Base-by-base conservation (phyloP, 2,113 vertebrate genomes). In the Phalacrocorax pelagicus region DNA sequence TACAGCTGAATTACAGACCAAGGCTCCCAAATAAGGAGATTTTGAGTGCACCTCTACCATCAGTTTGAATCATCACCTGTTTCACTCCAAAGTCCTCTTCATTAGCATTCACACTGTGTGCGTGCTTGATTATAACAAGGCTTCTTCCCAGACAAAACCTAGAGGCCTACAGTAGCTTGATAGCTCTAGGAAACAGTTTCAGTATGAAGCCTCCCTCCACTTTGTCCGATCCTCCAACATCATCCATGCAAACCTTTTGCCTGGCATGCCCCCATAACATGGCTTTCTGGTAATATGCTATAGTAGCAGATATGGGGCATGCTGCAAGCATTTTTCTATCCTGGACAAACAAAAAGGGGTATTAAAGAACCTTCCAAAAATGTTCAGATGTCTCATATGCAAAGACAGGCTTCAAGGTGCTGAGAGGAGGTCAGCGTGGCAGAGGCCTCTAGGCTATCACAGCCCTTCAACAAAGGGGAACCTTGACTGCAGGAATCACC, bases 331-430 rank as follows among this genome's bases (percentile, higher is more conserved):
- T 65, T 67, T 78, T 17, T 81, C 55, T 57, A 63, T 55, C 51
- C 55, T 49, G n/a, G 51, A 21, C 36, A 81, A 93, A 79, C 20
- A 72, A 85, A 81, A 91, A 49, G 15, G 20, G 9, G 9, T 42
- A 80, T 92, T 63, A 67, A 94, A 88, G 27, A 91, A 38, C 9
- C 6, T 42, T 86, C 71, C 32, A 74, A 77, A 87, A 81, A 30
- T 71, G 15, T 44, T 91, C 83, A 42, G 34, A 65, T 34, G 6
- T 78, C 77, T 91, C 29, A n/a, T 6, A 77, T 8, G 36, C 38
- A 80, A 73, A 80, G 54, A 72, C 0, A 74, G 21, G 32, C 51
- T 70, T 71, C 34, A 47, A 90, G 65, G 49, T 44, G 66, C 44
- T 0, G 3, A 36, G 47, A 59, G 5, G 11, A 67, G 57, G 62